Evolutionary conservation across 2,797 vertebrate genomes (phyloP), one percentile per base, ranked within the genome.

Genomic region (Remorina albescens): DNA sequence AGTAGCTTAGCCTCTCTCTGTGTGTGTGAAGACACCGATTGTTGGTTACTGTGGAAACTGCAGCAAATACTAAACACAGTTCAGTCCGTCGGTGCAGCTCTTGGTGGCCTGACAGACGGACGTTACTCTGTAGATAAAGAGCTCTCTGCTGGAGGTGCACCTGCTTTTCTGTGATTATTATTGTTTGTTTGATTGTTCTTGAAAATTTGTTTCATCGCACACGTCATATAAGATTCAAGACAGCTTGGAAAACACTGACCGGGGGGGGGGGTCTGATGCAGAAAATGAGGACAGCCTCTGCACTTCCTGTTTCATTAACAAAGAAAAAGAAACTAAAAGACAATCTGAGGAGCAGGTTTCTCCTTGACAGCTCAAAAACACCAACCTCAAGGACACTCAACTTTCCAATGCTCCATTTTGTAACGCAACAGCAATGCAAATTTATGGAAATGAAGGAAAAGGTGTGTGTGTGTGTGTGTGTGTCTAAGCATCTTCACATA

Each of bases 31-130:
- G 37, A 78, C 57, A 46, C 66, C 46, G 64, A 41, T 64, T 54
- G 51, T 60, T 69, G 63, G 84, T 90, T 83, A 86, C 89, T 72
- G 76, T 89, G 88, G 89, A 82, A 89, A 76, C 55, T 61, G 77
- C 70, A 55, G 62, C 60, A 74, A 78, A 78, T 44, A 46, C 41
- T 72, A 78, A 66, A 76, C 54, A 67, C 13, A 26, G 34, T 18
- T 74, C 61, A 46, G 86, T 81, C 77, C 78, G 57, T 53, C 18
- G 6, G 59, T 59, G 50, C 34, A 51, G 32, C 32, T 78, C 30
- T 25, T 19, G 30, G 11, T 59, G 73, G 78, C 25, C 44, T 41
- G 51, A 63, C 8, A 51, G 57, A 75, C n/a, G 37, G 8, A 56
- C 19, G 19, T 56, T 51, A 21, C 2, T 71, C 26, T 19, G 50